Conservation (phyloP, 2,888 invertebrate species). For the Eupsilia transversa region DNA sequence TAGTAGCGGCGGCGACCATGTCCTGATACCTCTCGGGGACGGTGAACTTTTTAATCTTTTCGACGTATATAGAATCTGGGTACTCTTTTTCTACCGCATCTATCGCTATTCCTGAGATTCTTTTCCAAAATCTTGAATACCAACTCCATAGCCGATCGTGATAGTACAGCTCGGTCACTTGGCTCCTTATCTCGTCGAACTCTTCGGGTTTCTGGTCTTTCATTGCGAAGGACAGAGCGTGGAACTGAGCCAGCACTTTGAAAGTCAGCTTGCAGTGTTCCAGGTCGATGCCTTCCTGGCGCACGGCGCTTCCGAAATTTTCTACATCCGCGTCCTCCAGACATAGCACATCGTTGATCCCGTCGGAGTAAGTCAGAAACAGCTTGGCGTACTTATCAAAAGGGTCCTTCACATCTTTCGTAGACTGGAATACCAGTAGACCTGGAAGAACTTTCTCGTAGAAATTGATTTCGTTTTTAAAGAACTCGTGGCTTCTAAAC, state of each 20-base stretch:
- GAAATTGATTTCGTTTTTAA: constrained; percentile 93
- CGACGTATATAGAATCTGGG: constrained; percentile 90
- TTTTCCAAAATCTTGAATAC: constrained; percentile 90
- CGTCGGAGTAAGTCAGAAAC: constrained; percentile 87
- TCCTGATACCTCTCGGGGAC: constrained; percentile 88
- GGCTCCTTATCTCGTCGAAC: constrained; percentile 83
- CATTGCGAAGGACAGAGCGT: constrained; percentile 91
- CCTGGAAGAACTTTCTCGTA: constrained; percentile 89
- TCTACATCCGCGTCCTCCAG: constrained; percentile 89
- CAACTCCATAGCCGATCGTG: constrained; percentile 88
- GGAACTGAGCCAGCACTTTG: constrained; percentile 90
- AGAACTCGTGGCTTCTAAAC: constrained; percentile 92
- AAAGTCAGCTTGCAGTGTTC: constrained; percentile 88
- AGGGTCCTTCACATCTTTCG: constrained; percentile 83
- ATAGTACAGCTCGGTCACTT: constrained; percentile 91
- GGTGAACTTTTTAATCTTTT: constrained; percentile 89
- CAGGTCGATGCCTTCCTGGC: constrained; percentile 88
- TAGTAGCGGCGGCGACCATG: constrained; percentile 83
- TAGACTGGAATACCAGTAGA: constrained; percentile 84
- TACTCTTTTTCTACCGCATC: constrained; percentile 92
- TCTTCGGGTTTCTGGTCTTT: constrained; percentile 88
- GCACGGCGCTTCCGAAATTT: constrained; percentile 83
- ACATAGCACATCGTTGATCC: constrained; percentile 89
- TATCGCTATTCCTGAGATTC: constrained; percentile 88
- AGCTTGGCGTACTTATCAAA: constrained; percentile 88